Evolutionary conservation across 2,113 vertebrate genomes (phyloP).

Genomic region (Centropristis striata): DNA sequence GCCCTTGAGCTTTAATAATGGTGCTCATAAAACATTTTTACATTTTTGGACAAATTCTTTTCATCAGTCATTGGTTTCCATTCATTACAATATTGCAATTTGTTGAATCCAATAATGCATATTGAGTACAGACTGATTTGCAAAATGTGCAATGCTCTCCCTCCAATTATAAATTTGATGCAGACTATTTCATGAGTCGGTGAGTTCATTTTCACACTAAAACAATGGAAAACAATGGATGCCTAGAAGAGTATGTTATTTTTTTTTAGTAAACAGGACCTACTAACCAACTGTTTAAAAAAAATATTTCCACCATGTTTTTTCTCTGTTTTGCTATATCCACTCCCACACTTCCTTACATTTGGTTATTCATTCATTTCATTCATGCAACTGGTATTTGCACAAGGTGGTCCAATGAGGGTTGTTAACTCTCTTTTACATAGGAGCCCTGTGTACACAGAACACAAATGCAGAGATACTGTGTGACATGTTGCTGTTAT

Average conservation of each 20-base stretch:
- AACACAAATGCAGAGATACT: too few species aligned
- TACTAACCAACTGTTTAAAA: background rate
- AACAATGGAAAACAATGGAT: background rate
- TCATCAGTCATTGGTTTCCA: background rate
- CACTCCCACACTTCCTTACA: background rate
- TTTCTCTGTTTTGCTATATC: background rate
- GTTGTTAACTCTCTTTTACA: background rate
- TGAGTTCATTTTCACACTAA: background rate
- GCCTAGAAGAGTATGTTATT: background rate
- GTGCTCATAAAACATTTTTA: too few species aligned
- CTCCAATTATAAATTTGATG: background rate
- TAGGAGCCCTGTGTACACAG: constrained; percentile 6
- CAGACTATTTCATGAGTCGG: background rate
- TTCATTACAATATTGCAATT: background rate
- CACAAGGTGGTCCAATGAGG: constrained; percentile 5
- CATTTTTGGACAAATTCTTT: too few species aligned
- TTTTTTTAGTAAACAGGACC: background rate
- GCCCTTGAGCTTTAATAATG: background rate
- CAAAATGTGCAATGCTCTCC: background rate
- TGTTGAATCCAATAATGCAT: background rate
- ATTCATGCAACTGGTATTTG: constrained; percentile 6
- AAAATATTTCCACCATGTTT: background rate
- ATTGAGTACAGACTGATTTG: background rate
- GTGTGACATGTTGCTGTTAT: too few species aligned
- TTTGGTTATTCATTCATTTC: background rate